Evolutionary conservation across 2,888 invertebrate species (phyloP).

Genomic region (Xestia rhomboidea): DNA sequence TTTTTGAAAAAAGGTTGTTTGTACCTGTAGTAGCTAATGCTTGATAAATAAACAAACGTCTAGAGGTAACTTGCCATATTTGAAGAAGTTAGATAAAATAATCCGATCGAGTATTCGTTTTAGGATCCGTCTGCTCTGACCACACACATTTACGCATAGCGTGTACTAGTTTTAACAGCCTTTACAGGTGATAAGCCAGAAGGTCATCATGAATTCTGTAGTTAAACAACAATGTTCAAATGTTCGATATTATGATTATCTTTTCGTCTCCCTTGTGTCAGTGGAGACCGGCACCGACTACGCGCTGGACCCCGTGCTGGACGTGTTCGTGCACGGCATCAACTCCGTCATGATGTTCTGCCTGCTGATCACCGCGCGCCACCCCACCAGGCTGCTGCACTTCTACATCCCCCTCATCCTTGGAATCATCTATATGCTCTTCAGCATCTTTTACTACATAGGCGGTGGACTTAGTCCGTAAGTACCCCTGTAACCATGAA

Average conservation of each 20-base stretch:
- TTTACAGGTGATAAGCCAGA: background rate
- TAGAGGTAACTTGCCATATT: background rate
- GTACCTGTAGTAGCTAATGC: background rate
- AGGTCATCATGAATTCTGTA: background rate
- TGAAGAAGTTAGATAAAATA: background rate
- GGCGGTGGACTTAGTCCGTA: constrained; percentile 93
- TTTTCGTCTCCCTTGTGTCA: constrained; percentile 34
- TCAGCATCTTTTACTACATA: constrained; percentile 93
- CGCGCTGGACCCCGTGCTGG: constrained; percentile 75
- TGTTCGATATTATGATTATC: background rate
- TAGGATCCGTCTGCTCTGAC: background rate
- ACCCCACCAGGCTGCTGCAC: constrained; percentile 91
- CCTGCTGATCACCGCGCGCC: constrained; percentile 93
- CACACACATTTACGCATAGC: background rate
- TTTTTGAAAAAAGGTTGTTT: background rate
- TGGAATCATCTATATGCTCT: constrained; percentile 92
- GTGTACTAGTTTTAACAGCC: background rate
- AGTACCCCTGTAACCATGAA: constrained; percentile 67
- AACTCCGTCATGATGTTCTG: constrained; percentile 94
- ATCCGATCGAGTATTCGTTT: background rate
- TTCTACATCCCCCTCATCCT: constrained; percentile 92
- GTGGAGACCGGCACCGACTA: constrained; percentile 73
- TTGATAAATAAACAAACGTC: background rate
- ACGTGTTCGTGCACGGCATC: constrained; percentile 88
- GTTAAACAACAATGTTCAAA: background rate